Evolutionary conservation across 1,140 invertebrate species (phyloP), one percentile per base, ranked within the genome.

Genomic region (Agrilus planipennis): DNA sequence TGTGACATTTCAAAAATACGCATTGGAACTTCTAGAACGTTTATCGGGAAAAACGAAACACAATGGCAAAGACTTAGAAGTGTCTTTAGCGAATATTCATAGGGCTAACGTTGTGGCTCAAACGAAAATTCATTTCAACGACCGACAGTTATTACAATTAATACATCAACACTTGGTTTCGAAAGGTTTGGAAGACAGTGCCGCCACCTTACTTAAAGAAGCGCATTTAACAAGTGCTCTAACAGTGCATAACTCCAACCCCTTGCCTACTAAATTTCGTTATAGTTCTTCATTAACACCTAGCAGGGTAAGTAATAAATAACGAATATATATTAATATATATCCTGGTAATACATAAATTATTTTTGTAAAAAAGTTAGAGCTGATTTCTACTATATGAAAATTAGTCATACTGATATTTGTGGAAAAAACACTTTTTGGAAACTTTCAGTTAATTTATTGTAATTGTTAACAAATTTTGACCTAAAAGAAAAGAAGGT

Each of bases 1-100:
- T 64, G 85, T 93, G 0, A 81, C 81, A 58, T 98, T 99, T 65
- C 93, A 95, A 63, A 92, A 92, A 60, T 90, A 92, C 63, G 90
- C 91, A 3, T 66, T 92, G 12, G 84, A 93, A 53, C 66, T 99
- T 11, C 72, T 98, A 39, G 89, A 94, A 62, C 68, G 81, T 2
- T 85, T 98, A 2, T 90, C 89, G 15, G 91, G 93, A 2, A 91
- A 91, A 68, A 79, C 80, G 2, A 91, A 91, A 58, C 77, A 84
- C 9, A 73, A 76, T 42, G 81, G 79, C 2, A 51, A 51, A 11
- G 82, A 85, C 55, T 73, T 89, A 46, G 85, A 90, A 63, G 79
- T 83, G 15, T 89, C 86, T 2, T 66, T 90, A 14, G 77, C 76
- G 3, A 89, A 88, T 56, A 85, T 91, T 60, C 85, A 89, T 54